Conservation (phyloP, 2,888 invertebrate genomes). For the Stramonita haemastoma region DNA sequence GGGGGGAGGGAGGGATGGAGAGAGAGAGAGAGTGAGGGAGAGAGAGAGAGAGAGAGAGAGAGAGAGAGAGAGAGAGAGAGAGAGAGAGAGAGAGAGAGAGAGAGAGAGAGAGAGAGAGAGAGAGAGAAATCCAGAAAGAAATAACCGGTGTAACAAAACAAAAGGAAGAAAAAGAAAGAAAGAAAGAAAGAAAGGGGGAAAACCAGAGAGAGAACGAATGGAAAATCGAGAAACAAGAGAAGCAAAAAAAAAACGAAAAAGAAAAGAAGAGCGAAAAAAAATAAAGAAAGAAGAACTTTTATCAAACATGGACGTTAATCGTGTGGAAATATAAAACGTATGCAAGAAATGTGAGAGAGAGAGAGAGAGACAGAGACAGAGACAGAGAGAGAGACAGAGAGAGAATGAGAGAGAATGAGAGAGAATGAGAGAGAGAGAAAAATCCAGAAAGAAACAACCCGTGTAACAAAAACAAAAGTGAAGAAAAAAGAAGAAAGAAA, state of each 20-base stretch:
- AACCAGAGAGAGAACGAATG: not conserved
- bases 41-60: too few relatives aligned
- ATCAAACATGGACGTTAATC: too few relatives aligned
- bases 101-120: not conserved
- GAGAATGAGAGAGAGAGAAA: not conserved
- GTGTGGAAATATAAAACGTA: too few relatives aligned
- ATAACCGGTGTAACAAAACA: not conserved
- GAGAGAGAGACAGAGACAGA: too few relatives aligned
- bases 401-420: not conserved
- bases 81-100: not conserved
- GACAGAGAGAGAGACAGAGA: too few relatives aligned
- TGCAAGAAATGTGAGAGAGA: too few relatives aligned
- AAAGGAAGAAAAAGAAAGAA: not conserved
- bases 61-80: too few relatives aligned
- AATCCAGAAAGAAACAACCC: not conserved
- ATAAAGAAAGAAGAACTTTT: too few relatives aligned
- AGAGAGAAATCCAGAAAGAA: not conserved
- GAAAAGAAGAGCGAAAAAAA: too few relatives aligned
- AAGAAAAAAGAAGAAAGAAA: too few relatives aligned
- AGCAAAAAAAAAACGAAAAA: not conserved
- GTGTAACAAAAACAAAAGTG: not conserved
- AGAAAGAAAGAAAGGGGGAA: not conserved
- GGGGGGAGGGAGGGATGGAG: too few relatives aligned
- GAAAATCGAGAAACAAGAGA: not conserved
- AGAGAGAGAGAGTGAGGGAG: too few relatives aligned